These are phyloP conservation scores for Olivierus martensii DNA, from an alignment of 1,140 invertebrate genomes.

Conservation along the genomic window DNA sequence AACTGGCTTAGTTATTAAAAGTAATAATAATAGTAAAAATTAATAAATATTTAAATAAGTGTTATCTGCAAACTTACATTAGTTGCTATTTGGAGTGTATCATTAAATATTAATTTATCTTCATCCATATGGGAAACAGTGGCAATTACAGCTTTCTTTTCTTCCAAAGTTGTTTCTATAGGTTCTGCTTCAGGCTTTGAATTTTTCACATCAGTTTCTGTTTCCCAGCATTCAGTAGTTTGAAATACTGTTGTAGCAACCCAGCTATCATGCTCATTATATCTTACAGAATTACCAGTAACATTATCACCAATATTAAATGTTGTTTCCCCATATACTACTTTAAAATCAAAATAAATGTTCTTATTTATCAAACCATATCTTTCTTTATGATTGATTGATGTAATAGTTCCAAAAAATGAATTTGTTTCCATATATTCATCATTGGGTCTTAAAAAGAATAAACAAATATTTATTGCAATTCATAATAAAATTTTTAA, in stretches of 20 bases:
- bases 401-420: conserved; percentile 2
- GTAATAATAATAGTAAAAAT: no score
- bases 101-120: neutral
- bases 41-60: no score
- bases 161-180: neutral
- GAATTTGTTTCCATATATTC: neutral
- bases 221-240: neutral
- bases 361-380: conserved; percentile 4
- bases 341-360: conserved; percentile 7
- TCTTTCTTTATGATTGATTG: conserved; percentile 3
- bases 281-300: neutral
- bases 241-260: conserved; percentile 3
- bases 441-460: no score
- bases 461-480: no score
- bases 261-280: conserved; percentile 3
- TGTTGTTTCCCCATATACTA: neutral
- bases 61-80: no score
- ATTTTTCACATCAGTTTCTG: neutral
- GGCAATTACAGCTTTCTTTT: neutral
- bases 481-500: no score
- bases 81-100: neutral
- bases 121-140: neutral
- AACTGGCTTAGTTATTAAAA: no score
- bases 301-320: conserved; percentile 2
- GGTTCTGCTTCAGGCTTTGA: neutral